Percentiles rank a stretch among this genome's conserved stretches.
phyloP scores from a whole-genome alignment of 2,797 vertebrate genomes.

The Diplodus sargus region DNA sequence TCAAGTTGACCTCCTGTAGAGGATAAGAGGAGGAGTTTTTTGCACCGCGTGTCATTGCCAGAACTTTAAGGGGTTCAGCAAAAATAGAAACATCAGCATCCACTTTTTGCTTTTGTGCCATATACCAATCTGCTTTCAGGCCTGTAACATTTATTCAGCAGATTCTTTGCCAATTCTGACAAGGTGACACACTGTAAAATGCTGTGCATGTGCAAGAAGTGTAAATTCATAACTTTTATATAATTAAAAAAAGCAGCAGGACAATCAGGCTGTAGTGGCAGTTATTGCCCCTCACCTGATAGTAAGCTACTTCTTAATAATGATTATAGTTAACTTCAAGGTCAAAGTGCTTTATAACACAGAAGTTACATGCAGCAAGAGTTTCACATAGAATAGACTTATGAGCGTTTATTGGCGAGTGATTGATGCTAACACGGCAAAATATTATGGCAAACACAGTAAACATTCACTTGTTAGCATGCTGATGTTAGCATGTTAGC shows the following conservation, averaged over 20 bases:
- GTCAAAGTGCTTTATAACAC: too few relatives aligned
- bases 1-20: background rate
- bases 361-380: too few relatives aligned
- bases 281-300: background rate
- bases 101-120: background rate
- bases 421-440: too few relatives aligned
- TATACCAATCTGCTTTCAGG: background rate
- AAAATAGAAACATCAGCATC: conserved; percentile 23
- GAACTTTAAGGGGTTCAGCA: conserved; percentile 2
- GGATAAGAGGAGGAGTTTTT: conserved; percentile 11
- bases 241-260: background rate
- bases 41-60: conserved; percentile 3
- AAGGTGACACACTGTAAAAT: background rate
- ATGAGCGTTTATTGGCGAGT: too few relatives aligned
- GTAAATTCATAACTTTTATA: background rate
- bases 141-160: background rate
- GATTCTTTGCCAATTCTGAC: background rate
- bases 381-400: too few relatives aligned
- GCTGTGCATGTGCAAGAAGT: background rate
- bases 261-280: background rate
- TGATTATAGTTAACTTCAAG: too few relatives aligned
- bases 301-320: background rate
- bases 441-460: too few relatives aligned
- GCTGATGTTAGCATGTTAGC: too few relatives aligned
- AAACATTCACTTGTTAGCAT: too few relatives aligned